Evolutionary conservation across 92 coral and sea anemone genomes (phyloP).

Genomic region (Porites cylindrica): DNA sequence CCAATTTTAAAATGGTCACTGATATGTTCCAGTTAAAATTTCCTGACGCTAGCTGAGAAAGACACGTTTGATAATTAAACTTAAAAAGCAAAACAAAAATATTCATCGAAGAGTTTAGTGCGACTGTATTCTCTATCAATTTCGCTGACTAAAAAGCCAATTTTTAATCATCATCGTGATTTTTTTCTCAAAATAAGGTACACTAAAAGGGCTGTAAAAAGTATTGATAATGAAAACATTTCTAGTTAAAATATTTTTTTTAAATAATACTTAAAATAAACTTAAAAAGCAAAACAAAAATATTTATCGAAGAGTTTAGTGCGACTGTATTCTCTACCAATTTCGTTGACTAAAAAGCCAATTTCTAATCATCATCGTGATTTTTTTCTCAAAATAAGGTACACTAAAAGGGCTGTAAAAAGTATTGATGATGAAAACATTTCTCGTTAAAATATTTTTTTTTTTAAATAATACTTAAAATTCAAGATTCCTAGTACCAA

Average conservation of each 20-base stretch:
- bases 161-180: slow-evolving; percentile 4
- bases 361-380: not conserved
- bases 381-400: not conserved
- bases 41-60: not conserved
- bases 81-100: not conserved
- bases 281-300: not conserved
- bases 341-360: not conserved
- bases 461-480: too few relatives aligned
- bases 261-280: not conserved
- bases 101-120: not conserved
- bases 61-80: not conserved
- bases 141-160: not conserved
- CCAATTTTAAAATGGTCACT: not conserved
- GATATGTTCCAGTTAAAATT: not conserved
- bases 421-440: too few relatives aligned
- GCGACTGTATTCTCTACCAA: not conserved
- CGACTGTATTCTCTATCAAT: not conserved
- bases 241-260: too few relatives aligned
- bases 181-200: not conserved
- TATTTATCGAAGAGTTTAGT: not conserved
- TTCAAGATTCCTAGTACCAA: not conserved
- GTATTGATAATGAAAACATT: too few relatives aligned
- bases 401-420: too few relatives aligned
- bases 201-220: too few relatives aligned
- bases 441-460: too few relatives aligned